These are phyloP conservation scores for Antennarius maculatus DNA, from an alignment of 2,797 vertebrate genomes.

Conservation along the genomic window DNA sequence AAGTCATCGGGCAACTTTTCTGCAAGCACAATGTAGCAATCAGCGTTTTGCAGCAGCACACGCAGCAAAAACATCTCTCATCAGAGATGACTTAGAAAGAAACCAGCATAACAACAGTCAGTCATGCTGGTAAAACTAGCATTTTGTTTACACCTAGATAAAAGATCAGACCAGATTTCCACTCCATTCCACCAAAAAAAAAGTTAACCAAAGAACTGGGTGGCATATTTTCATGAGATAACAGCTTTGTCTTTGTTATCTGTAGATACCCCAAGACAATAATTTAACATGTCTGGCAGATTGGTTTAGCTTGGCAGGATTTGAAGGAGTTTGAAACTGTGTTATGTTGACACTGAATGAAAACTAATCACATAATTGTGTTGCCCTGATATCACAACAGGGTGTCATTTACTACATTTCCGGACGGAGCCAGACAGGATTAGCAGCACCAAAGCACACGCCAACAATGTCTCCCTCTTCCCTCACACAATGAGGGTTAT, in stretches of 20 bases:
- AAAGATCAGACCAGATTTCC: neutral
- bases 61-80: neutral
- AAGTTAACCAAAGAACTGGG: neutral
- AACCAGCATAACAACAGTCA: neutral
- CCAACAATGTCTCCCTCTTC: constrained; percentile 7
- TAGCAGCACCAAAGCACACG: constrained; percentile 26
- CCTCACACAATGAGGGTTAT: constrained; percentile 4
- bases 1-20: too few species aligned
- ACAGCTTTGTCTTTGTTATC: constrained; percentile 1
- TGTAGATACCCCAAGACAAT: constrained; percentile 10
- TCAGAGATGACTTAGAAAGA: neutral
- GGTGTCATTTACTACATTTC: constrained; percentile 49
- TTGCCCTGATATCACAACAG: constrained; percentile 73
- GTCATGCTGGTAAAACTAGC: neutral
- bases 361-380: constrained; percentile 76
- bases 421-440: constrained; percentile 43
- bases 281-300: constrained; percentile 31
- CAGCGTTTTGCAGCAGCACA: neutral
- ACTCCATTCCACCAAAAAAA: constrained; percentile 14
- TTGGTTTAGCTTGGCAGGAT: constrained; percentile 28
- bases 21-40: neutral
- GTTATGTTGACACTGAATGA: constrained; percentile 48
- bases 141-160: constrained; percentile 13
- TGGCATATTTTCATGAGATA: constrained; percentile 13
- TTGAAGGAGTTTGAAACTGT: constrained; percentile 40